Evolutionary conservation across 2,797 vertebrate genomes (phyloP).

Genomic region (Limnodromus scolopaceus): DNA sequence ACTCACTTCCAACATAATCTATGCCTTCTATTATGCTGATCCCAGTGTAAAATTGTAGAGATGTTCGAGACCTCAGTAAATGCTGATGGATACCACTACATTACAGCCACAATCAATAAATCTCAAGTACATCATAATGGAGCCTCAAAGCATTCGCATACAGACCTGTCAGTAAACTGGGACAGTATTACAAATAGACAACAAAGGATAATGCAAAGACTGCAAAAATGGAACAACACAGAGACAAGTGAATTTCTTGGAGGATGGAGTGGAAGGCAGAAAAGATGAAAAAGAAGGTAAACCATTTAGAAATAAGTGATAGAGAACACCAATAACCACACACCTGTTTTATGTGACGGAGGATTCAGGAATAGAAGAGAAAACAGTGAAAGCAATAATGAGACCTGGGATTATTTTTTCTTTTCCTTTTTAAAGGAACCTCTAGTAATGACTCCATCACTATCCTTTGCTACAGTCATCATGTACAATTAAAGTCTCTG

Average conservation of each 20-base stretch:
- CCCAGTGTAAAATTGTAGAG: not conserved
- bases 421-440: not conserved
- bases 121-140: conserved; percentile 5
- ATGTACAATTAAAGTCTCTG: not conserved
- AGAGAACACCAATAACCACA: not conserved
- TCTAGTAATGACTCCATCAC: not conserved
- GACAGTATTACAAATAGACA: conserved; percentile 31
- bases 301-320: not conserved
- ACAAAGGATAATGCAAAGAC: conserved; percentile 1
- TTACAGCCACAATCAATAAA: not conserved
- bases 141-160: not conserved
- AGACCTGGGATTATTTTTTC: not conserved
- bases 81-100: conserved; percentile 7
- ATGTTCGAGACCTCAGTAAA: not conserved
- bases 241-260: not conserved
- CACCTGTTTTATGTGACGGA: not conserved
- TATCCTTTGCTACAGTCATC: not conserved
- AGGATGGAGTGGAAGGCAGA: not conserved
- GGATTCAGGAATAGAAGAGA: not conserved
- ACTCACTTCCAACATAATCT: not conserved
- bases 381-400: not conserved
- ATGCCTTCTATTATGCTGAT: not conserved
- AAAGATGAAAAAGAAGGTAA: not conserved
- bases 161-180: conserved; percentile 37
- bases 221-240: not conserved